phyloP scores from a whole-genome alignment of 2,888 invertebrate genomes.

The Ametastegia equiseti region DNA sequence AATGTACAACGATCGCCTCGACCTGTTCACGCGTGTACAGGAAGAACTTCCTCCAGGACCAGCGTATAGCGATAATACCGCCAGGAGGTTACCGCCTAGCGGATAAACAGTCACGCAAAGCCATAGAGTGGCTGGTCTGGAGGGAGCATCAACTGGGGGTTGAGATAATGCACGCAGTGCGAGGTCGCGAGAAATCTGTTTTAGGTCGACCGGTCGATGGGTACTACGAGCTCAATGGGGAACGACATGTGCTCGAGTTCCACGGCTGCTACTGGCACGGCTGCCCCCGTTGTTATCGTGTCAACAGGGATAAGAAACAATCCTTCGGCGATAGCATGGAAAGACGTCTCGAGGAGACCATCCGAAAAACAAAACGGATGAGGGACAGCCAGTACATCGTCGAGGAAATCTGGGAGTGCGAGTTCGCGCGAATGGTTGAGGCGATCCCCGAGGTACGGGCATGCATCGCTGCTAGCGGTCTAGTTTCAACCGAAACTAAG shows the following conservation, averaged over 20 bases:
- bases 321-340: neutral
- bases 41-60: conserved; percentile 39
- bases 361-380: neutral
- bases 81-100: conserved; percentile 46
- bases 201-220: conserved; percentile 43
- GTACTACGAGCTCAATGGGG: conserved; percentile 47
- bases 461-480: neutral
- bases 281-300: conserved; percentile 29
- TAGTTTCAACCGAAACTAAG: conserved; percentile 24
- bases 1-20: conserved; percentile 56
- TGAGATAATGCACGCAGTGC: conserved; percentile 46
- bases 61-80: conserved; percentile 49
- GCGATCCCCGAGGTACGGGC: neutral
- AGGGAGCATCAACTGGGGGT: conserved; percentile 36
- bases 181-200: conserved; percentile 33
- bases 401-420: conserved; percentile 7
- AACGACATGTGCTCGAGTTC: conserved; percentile 50
- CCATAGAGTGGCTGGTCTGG: conserved; percentile 47
- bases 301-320: neutral
- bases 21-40: conserved; percentile 11
- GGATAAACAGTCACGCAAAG: conserved; percentile 48
- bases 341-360: neutral
- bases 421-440: neutral
- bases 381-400: neutral
- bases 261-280: conserved; percentile 52